Evolutionary conservation across 2,888 invertebrate genomes (phyloP), one percentile per base, ranked within the genome.

Genomic region (Aethes cnicana): DNA sequence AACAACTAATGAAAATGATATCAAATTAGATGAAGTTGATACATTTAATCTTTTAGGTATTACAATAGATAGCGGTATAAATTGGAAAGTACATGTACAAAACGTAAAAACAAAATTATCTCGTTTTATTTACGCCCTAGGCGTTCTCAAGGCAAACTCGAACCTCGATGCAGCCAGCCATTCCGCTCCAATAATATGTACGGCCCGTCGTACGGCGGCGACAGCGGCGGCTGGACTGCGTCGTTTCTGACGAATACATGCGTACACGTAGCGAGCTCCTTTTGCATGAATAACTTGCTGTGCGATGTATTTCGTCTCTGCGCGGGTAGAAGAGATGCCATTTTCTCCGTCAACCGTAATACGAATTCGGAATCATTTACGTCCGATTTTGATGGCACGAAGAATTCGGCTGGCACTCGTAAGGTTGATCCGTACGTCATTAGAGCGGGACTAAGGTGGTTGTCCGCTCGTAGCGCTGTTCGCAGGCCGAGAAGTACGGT

Each of bases 401-500:
- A 58, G 35, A 62, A 60, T 20, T 60, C 59, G 2, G 54, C 48
- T 12, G 62, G 62, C 11, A 62, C 14, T 1, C 60, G 56, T n/a
- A 59, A 36, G 5, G 55, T 42, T 1, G 41, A 11, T 14, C 57
- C 59, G 21, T 54, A 61, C 4, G 49, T 50, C 33, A 61, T 25
- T 23, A 50, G 32, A 1, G 55, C 58, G n/a, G 56, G 28, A 26
- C 55, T 56, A 4, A 54, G 26, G 2, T 41, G 33, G 8, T 41
- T 57, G 26, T 59, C 55, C 7, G 25, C 42, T 9, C 55, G 37
- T 5, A 43, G 4, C 2, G 53, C 55, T 5, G 56, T 41, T 23
- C 58, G 32, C n/a, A 62, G 36, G 1, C 58, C 69, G 6, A 63
- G 62, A 18, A 64, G 54, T 0, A 83, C 61, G 1, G 75, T 68